Base-by-base conservation (phyloP, 2,888 invertebrate genomes). In the Prosopocoilus inquinatus region DNA sequence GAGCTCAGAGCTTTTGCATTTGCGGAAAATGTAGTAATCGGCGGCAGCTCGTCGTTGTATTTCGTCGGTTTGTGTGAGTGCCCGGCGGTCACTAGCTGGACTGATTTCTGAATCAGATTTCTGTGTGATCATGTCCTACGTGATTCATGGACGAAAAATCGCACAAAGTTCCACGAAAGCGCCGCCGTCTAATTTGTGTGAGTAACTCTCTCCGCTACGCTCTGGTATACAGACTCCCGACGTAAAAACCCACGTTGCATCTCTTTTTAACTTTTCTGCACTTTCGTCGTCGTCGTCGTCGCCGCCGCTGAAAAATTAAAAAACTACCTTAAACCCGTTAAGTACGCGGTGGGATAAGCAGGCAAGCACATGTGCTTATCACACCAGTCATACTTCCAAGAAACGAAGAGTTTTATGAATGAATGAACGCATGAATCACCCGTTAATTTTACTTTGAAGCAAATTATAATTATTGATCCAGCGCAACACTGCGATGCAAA, bases 101-200 rank as follows among this genome's bases (percentile, higher is more conserved):
- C 63, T 62, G 58, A 47, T 59, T 35, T 60, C 62, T 64, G 67
- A 67, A 60, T 68, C 68, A 65, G 64, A 64, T 63, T 67, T 64
- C 65, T 66, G 63, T 56, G 64, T 65, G 65, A 67, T 67, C 69
- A 70, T 68, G 61, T 66, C 67, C 57, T 57, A 43, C 46, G 64
- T 67, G 70, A 70, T 68, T 69, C 70, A 66, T 62, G 56, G 51
- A 59, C 59, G 53, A 55, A 62, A 53, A 60, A 62, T 60, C 59
- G 58, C 62, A 65, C 62, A 59, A 59, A 64, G 62, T 69, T 69
- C 69, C 55, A 43, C 61, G 69, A 70, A 69, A 60, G 58, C 60
- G n/a, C n/a, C n/a, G n/a, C n/a, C n/a, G 62, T 63, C 64, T 50
- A 62, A 60, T 63, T 62, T 52, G 62, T 57, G 60, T 62, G 63